Percentiles rank a stretch among this genome's conserved stretches.
These are phyloP conservation scores for Cygnus olor DNA, from an alignment of 2,797 vertebrate genomes.

Conservation along the genomic window DNA sequence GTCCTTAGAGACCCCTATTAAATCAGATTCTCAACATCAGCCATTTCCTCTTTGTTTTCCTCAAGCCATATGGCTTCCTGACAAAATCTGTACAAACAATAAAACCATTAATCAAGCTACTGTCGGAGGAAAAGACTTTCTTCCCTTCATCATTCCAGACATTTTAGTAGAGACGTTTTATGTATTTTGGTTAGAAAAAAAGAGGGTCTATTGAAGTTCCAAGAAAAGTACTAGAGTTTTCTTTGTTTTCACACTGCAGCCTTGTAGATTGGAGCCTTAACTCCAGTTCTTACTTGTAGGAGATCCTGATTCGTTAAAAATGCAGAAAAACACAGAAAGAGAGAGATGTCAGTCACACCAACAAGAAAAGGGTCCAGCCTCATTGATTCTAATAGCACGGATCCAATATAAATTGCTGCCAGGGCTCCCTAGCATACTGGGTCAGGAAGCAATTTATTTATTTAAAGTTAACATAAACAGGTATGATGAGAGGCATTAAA, in stretches of 20 bases:
- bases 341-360: background rate
- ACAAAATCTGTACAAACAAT: constrained; percentile 60
- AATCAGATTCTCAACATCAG: constrained; percentile 52
- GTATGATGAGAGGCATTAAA: background rate
- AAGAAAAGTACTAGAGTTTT: background rate
- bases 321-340: background rate
- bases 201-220: background rate
- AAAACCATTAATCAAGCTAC: constrained; percentile 61
- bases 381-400: background rate
- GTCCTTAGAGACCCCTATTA: constrained; percentile 40
- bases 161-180: constrained; percentile 23
- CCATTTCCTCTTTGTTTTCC: constrained; percentile 55
- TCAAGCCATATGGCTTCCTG: constrained; percentile 63
- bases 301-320: background rate
- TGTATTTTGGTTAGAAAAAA: background rate
- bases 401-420: background rate
- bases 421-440: background rate
- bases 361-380: background rate
- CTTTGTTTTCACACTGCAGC: constrained; percentile 22
- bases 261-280: background rate
- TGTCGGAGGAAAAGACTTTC: constrained; percentile 4
- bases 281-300: background rate
- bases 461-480: background rate
- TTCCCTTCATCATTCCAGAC: constrained; percentile 15
- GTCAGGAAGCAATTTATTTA: background rate